Base-by-base conservation (phyloP, 2,888 invertebrate genomes). In the Atrina japonica region DNA sequence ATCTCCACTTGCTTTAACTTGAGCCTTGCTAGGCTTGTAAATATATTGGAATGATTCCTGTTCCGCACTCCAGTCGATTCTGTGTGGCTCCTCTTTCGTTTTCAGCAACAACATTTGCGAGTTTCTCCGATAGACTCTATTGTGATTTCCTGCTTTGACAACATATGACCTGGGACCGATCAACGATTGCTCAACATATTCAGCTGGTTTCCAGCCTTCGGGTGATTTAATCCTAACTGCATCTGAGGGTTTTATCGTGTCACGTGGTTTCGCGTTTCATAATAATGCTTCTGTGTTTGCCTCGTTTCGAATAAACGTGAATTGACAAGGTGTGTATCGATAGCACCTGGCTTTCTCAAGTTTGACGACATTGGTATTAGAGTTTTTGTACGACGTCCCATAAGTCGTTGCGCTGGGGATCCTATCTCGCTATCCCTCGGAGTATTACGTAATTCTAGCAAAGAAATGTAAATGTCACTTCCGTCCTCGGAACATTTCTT, bases 351-450 rank as follows among this genome's bases (percentile, higher is more conserved):
- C 53, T 64, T 59, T 30, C 65, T 14, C 2, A 75, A 18, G 11
- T 35, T 65, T 21, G 43, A 23, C 6, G 58, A 56, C 3, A 65
- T 76, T 35, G 73, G 69, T 50, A 71, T 27, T 30, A 73, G 58
- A 14, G 70, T 77, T 55, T 65, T 71, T 41, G 71, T 69, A n/a
- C 74, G 43, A 21, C 74, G 47, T 9, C 63, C 66, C 71, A 76
- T 69, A 6, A 72, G 65, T 9, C 73, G 55, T 27, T 78, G 75
- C 65, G 67, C 70, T 25, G 77, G 77, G 0, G 75, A 71, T 3
- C 70, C 71, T 11, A 55, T 58, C 14, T 30, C 55, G 18, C 30
- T 29, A 40, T 72, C 75, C n/a, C 67, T 14, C 2, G 72, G 75
- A 3, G 72, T 75, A 41, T 75, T 73, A 21, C 75, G 16, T 27